A percentile compares a stretch with the other conserved stretches of the same genome.
These are phyloP conservation scores for Bicyclus anynana DNA, from an alignment of 1,140 invertebrate genomes.

Conservation along the genomic window DNA sequence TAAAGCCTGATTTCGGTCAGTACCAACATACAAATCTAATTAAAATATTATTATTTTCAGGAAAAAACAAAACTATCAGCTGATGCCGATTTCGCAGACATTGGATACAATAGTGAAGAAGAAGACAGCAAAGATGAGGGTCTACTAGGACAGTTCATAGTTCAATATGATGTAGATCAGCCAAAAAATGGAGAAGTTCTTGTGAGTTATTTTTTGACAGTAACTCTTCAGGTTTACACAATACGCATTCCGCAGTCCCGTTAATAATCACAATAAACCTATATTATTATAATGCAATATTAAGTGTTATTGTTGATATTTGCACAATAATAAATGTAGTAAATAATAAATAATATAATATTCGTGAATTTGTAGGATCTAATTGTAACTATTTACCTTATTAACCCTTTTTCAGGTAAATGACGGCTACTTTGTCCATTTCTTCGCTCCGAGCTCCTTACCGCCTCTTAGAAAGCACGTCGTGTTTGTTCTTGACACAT, in stretches of 20 bases:
- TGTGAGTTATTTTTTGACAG: neutral
- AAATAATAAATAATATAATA: too few relatives aligned
- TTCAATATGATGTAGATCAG: constrained; percentile 1
- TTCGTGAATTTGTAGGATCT: too few relatives aligned
- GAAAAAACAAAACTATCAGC: constrained; percentile 30
- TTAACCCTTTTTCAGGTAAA: constrained; percentile 76
- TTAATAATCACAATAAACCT: too few relatives aligned
- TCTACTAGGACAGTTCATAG: neutral
- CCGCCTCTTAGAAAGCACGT: constrained; percentile 78
- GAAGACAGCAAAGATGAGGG: constrained; percentile 2
- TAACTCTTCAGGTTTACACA: neutral
- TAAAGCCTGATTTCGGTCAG: too few relatives aligned
- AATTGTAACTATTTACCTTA: too few relatives aligned
- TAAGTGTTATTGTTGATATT: too few relatives aligned
- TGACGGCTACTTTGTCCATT: constrained; percentile 85
- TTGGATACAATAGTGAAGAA: constrained; percentile 1
- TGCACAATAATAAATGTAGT: too few relatives aligned
- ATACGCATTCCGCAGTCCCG: too few relatives aligned
- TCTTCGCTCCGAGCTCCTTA: neutral
- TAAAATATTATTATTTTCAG: constrained; percentile 23
- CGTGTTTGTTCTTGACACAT: constrained; percentile 84
- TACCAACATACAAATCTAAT: too few relatives aligned
- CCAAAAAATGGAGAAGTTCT: constrained; percentile 4
- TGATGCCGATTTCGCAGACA: neutral
- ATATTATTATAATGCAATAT: too few relatives aligned